Base-by-base conservation (phyloP, 1,140 invertebrate species). In the Drosophila bocqueti region DNA sequence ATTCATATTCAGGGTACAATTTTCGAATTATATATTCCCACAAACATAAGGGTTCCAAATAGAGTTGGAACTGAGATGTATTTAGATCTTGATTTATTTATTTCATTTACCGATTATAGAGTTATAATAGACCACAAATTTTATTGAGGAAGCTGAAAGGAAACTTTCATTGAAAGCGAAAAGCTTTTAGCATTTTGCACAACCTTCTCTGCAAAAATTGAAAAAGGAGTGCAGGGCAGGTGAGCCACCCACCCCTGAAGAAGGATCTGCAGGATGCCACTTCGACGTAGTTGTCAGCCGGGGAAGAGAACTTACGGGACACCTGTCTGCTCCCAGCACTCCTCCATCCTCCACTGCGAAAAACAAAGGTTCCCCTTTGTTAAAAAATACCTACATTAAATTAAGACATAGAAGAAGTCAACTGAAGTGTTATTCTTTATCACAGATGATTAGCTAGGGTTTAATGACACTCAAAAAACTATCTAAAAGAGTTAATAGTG, bases 261-360 rank as follows among this genome's bases (percentile, higher is more conserved):
- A 76, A 68, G 54, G 57, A 68, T 80, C 36, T 36, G 42, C 34
- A 60, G 40, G 21, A 26, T 77, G 57, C 63, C 74, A 46, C 76
- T 78, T 78, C 75, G 76, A 63, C 75, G 61, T 43, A 78, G 49
- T 81, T 63, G 64, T 81, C 58, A 57, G 75, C 21, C 24, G 54
- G 34, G 26, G 62, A 71, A 81, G 69, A 68, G 76, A 86, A 65
- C 86, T 86, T 79, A 86, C 86, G 83, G 82, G 83, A 86, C 83
- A 82, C 75, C 83, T 85, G 83, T 82, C 83, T 85, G 83, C 42
- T 21, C 10, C n/a, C 5, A 6, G 3, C 7, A 0, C 26, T 31
- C 7, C 29, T 21, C 4, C 13, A 10, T 24, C 3, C 11, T 16
- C 9, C 34, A 55, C 52, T 38, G 21, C 0, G 5, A 15, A 16